Percentiles rank a stretch among this genome's conserved stretches.
Conservation (phyloP, 1,140 invertebrate species). For the Drosophila repleta region DNA sequence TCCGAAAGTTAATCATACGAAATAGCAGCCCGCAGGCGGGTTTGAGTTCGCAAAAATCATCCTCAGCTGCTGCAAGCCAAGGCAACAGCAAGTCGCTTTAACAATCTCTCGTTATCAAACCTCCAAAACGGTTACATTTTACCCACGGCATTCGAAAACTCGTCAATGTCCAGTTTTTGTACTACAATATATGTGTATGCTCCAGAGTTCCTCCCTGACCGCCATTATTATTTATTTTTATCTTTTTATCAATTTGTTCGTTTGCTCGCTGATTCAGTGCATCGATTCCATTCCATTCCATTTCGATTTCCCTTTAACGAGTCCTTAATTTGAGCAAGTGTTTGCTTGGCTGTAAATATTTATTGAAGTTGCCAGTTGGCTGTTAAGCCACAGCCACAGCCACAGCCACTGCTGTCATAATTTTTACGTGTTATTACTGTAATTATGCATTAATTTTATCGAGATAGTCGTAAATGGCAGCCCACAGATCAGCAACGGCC, state of each 20-base stretch:
- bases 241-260: conserved; percentile 76
- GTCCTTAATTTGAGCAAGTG: conserved; percentile 81
- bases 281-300: conserved; percentile 34
- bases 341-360: conserved; percentile 82
- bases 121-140: conserved; percentile 50
- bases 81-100: conserved; percentile 3
- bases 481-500: conserved; percentile 30
- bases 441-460: conserved; percentile 81
- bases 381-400: conserved; percentile 17
- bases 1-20: conserved; percentile 78
- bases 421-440: conserved; percentile 77
- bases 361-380: conserved; percentile 60
- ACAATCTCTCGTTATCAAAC: conserved; percentile 15
- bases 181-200: conserved; percentile 25
- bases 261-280: conserved; percentile 20
- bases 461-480: conserved; percentile 71
- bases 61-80: conserved; percentile 16
- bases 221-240: conserved; percentile 67
- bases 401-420: conserved; percentile 55
- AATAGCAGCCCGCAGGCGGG: conserved; percentile 30
- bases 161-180: conserved; percentile 32
- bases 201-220: conserved; percentile 7
- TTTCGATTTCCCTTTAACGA: conserved; percentile 77
- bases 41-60: conserved; percentile 36
- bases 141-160: conserved; percentile 51